phyloP scores from a whole-genome alignment of 2,797 vertebrate species.

The Prionace glauca region DNA sequence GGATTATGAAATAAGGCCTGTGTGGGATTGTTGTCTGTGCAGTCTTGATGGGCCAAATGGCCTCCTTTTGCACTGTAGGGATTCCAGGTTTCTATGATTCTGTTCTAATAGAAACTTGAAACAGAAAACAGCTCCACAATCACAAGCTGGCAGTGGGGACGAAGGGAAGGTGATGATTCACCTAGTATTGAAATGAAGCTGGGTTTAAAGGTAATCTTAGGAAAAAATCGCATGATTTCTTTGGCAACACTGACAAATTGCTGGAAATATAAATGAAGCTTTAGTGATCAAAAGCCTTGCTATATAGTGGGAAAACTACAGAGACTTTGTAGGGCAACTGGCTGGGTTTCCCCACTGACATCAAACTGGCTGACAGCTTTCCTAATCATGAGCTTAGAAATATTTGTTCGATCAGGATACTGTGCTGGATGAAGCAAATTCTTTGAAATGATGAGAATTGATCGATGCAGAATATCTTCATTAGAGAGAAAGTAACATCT shows the following conservation, averaged over 20 bases:
- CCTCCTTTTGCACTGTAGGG: too few species aligned
- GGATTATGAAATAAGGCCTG: too few species aligned
- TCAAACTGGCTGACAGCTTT: slow-evolving; percentile 2
- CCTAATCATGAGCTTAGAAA: not conserved
- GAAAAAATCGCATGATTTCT: not conserved
- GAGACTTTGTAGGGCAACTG: not conserved
- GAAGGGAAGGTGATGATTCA: not conserved
- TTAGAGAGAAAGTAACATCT: not conserved
- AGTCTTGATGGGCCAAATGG: too few species aligned
- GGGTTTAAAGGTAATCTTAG: not conserved
- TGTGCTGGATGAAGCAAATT: not conserved
- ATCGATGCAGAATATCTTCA: not conserved
- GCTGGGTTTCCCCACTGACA: not conserved
- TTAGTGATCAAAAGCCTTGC: not conserved
- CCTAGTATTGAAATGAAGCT: not conserved
- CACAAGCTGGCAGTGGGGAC: not conserved
- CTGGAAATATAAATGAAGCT: not conserved
- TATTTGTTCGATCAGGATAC: not conserved
- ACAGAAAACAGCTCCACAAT: not conserved
- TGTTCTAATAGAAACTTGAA: not conserved
- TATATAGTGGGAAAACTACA: too few species aligned
- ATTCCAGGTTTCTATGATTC: too few species aligned
- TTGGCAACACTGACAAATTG: not conserved
- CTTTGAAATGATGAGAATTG: not conserved
- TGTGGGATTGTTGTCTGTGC: too few species aligned